Base-by-base conservation (phyloP, 2,888 invertebrate species). In the Epirrhoe tristata region DNA sequence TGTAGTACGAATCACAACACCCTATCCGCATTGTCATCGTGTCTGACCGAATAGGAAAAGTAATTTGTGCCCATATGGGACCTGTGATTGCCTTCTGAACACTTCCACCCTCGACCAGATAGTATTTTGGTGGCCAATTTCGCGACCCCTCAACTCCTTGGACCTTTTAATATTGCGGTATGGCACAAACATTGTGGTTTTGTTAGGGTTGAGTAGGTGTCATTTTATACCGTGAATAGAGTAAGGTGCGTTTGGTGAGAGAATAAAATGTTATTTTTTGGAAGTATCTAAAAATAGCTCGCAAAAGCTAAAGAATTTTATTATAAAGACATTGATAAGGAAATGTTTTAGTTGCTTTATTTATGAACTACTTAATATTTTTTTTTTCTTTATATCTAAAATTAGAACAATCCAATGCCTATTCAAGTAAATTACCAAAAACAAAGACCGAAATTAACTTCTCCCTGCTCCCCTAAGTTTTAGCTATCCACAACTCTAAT, bases 11-110 rank as follows among this genome's bases (percentile, higher is more conserved):
- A 81, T 78, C 82, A 77, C 77, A 77, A 74, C 86, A 85, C 90
- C 90, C 91, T 81, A 89, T 87, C 80, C 85, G 79, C 83, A 83
- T 84, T 90, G 91, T 92, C 92, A 91, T 89, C 89, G 86, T 86
- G 83, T 82, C 74, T 79, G 74, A 81, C 82, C 82, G 82, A 84
- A 86, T 84, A 84, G 86, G 85, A 89, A 90, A 93, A 90, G 91
- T 92, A 92, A 93, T 93, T 91, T 91, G 89, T 90, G 88, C 81
- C 93, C 93, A 93, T 93, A 93, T 93, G 93, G 92, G 90, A 88
- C 87, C 87, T 77, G 88, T 90, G 91, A 93, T 93, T 92, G 91
- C 91, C 90, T 89, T 85, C 87, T 83, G 86, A 90, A 87, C 84
- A 87, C 86, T 85, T 78, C 77, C 83, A 83, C 88, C 90, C 88